phyloP scores from a whole-genome alignment of 2,797 vertebrate species.

The Protosalanx chinensis region DNA sequence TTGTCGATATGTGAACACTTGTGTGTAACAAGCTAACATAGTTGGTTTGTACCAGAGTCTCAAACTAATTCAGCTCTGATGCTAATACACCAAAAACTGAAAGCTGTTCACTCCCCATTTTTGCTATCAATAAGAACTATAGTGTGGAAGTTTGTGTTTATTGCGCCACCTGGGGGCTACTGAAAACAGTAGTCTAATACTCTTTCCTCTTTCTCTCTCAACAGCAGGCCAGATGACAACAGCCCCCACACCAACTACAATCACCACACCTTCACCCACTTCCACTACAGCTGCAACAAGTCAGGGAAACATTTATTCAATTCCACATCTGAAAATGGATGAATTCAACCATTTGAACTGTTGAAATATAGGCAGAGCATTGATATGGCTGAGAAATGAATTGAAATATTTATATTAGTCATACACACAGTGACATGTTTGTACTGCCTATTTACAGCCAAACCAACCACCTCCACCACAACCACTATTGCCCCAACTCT shows the following conservation, averaged over 20 bases:
- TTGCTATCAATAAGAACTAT: too few relatives aligned
- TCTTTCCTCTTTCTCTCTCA: background rate
- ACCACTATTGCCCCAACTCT: background rate
- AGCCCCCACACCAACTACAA: background rate
- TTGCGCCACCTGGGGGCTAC: slow-evolving; percentile 51
- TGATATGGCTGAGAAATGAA: background rate
- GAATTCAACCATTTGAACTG: background rate
- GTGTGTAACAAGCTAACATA: too few relatives aligned
- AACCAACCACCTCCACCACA: background rate
- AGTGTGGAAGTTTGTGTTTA: background rate
- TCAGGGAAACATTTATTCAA: background rate
- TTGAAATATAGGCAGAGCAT: too few relatives aligned
- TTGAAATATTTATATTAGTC: background rate
- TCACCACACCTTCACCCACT: background rate
- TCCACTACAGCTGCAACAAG: background rate
- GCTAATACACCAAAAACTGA: too few relatives aligned
- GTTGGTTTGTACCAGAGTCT: too few relatives aligned
- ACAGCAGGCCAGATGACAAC: background rate
- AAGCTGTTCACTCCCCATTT: too few relatives aligned
- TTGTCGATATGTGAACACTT: too few relatives aligned
- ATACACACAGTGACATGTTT: background rate
- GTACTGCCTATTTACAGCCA: background rate
- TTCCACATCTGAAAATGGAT: background rate
- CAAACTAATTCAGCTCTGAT: too few relatives aligned
- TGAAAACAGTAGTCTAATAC: background rate